Percentiles rank a stretch among this genome's conserved stretches.
phyloP scores from a whole-genome alignment of 2,113 vertebrate genomes.

The Salminus brasiliensis region DNA sequence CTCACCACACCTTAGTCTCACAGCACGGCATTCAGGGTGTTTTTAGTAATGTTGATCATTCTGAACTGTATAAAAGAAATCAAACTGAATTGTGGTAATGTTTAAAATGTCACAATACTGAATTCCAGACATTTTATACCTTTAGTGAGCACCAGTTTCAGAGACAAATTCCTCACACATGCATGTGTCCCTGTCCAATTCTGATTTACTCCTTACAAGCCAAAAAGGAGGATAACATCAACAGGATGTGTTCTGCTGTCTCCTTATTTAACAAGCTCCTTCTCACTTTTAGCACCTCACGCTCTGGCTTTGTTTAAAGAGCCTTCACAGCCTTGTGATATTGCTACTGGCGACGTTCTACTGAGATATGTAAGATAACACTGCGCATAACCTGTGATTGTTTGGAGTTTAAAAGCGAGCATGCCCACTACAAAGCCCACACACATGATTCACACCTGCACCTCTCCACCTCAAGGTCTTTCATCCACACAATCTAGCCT shows the following conservation, averaged over 20 bases:
- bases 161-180: too few relatives aligned
- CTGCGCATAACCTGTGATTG: not conserved
- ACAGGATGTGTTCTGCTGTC: not conserved
- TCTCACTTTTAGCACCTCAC: not conserved
- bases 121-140: too few relatives aligned
- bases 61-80: too few relatives aligned
- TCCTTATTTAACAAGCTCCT: not conserved
- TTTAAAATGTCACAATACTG: too few relatives aligned
- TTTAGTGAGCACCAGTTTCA: too few relatives aligned
- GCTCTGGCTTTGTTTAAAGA: not conserved
- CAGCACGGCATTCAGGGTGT: too few relatives aligned
- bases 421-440: slow-evolving; percentile 36
- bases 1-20: too few relatives aligned
- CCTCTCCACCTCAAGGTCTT: slow-evolving; percentile 51
- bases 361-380: not conserved
- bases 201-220: not conserved
- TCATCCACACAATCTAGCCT: slow-evolving; percentile 53
- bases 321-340: not conserved
- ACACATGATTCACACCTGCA: slow-evolving; percentile 63
- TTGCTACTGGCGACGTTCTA: not conserved
- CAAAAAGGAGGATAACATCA: slow-evolving; percentile 17
- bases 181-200: too few relatives aligned
- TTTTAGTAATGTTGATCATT: too few relatives aligned
- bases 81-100: too few relatives aligned
- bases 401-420: slow-evolving; percentile 13